A percentile compares a stretch with the other conserved stretches of the same genome.
These are phyloP conservation scores for Lithobates pipiens DNA, from an alignment of 2,797 vertebrate species.

Conservation along the genomic window DNA sequence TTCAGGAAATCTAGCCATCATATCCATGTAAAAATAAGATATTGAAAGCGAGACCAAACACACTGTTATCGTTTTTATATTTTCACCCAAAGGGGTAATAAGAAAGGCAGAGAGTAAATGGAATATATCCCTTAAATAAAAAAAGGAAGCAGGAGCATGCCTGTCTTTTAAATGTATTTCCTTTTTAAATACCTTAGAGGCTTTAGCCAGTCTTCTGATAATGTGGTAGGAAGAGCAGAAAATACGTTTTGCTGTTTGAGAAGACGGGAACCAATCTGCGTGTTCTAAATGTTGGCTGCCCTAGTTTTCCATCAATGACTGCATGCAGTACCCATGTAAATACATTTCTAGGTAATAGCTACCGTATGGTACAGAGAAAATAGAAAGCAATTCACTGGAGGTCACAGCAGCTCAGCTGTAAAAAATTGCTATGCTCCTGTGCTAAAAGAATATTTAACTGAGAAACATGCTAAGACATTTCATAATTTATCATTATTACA, in stretches of 20 bases:
- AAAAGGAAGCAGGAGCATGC: constrained; percentile 10
- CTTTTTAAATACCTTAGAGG: constrained; percentile 45
- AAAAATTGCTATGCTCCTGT: constrained; percentile 17
- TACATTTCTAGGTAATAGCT: constrained; percentile 16
- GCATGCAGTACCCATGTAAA: constrained; percentile 13
- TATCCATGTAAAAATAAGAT: constrained; percentile 16
- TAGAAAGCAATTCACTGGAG: constrained; percentile 12
- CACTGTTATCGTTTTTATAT: constrained; percentile 36
- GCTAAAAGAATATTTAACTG: constrained; percentile 19
- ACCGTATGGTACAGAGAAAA: constrained; percentile 13
- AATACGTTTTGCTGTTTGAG: constrained; percentile 1
- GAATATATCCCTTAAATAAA: constrained; percentile 50
- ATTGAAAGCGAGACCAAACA: constrained; percentile 18
- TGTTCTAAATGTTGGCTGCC: not conserved
- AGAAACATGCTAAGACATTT: constrained; percentile 34
- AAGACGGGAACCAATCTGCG: not conserved
- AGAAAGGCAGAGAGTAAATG: constrained; percentile 41
- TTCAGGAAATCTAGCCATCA: constrained; percentile 12
- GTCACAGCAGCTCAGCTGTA: constrained; percentile 39
- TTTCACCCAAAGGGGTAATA: constrained; percentile 51
- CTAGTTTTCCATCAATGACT: constrained; percentile 13
- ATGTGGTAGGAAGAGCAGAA: constrained; percentile 1
- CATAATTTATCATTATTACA: constrained; percentile 56
- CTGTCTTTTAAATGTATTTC: constrained; percentile 41
- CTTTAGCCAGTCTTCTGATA: not conserved